Conservation (phyloP, 2,113 vertebrate species). For the Ictalurus punctatus region DNA sequence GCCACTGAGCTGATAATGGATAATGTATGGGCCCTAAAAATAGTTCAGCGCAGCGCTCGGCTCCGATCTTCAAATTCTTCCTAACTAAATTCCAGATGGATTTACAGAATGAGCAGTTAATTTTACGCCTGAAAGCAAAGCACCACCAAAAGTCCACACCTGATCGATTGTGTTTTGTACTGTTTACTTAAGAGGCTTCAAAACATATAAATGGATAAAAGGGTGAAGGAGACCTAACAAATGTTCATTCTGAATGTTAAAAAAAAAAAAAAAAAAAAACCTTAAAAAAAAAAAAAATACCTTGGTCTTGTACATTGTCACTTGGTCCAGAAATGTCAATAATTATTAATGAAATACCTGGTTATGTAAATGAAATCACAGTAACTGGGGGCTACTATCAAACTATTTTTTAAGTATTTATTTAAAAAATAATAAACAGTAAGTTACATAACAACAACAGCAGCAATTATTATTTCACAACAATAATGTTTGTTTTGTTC, state of each 20-base stretch:
- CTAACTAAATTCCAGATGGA: neutral
- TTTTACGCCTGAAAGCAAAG: conserved; percentile 5
- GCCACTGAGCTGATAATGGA: conserved; percentile 2
- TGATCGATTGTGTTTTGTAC: neutral
- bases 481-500: neutral
- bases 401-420: no score
- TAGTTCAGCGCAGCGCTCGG: neutral
- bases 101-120: neutral
- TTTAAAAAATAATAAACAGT: no score
- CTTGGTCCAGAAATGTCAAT: neutral
- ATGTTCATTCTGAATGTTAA: neutral
- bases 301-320: neutral
- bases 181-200: neutral
- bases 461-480: neutral
- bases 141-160: neutral
- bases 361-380: neutral
- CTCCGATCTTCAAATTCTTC: neutral
- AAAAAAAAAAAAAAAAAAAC: no score
- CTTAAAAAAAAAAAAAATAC: no score
- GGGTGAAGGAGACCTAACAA: neutral
- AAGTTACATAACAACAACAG: neutral
- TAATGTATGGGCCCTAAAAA: neutral
- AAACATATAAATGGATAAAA: neutral
- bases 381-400: neutral
- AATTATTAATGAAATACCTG: neutral